These are phyloP conservation scores for Oryzias javanicus DNA, from an alignment of 2,113 vertebrate species.

Conservation along the genomic window DNA sequence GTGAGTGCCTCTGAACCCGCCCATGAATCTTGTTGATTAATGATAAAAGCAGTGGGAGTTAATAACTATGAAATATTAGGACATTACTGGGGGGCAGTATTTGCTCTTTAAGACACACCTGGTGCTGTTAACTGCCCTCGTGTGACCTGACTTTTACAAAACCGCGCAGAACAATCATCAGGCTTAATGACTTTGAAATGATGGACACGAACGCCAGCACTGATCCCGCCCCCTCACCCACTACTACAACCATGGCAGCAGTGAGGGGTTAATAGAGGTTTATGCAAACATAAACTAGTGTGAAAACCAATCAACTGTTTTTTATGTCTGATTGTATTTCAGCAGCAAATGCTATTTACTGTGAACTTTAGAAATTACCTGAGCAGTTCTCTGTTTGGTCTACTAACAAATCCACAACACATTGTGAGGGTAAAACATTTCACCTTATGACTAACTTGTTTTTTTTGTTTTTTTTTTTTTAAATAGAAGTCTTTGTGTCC, in stretches of 20 bases:
- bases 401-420: too few species aligned
- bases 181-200: constrained; percentile 30
- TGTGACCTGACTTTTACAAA: constrained; percentile 24
- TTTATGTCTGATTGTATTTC: too few species aligned
- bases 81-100: constrained; percentile 8
- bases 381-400: too few species aligned
- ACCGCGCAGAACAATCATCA: constrained; percentile 29
- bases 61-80: constrained; percentile 8
- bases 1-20: constrained; percentile 15
- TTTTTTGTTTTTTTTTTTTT: too few species aligned
- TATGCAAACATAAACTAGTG: constrained; percentile 4
- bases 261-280: neutral
- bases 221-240: constrained; percentile 8
- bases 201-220: constrained; percentile 12
- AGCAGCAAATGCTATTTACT: too few species aligned
- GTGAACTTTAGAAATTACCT: too few species aligned
- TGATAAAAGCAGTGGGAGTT: constrained; percentile 28
- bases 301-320: too few species aligned
- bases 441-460: too few species aligned
- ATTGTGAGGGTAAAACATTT: too few species aligned
- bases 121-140: constrained; percentile 35
- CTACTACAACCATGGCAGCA: constrained; percentile 2
- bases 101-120: constrained; percentile 23
- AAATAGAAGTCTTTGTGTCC: too few species aligned
- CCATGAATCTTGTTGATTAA: constrained; percentile 25